These are phyloP conservation scores for Tenualosa ilisha DNA, from an alignment of 2,797 vertebrate species.

Conservation along the genomic window DNA sequence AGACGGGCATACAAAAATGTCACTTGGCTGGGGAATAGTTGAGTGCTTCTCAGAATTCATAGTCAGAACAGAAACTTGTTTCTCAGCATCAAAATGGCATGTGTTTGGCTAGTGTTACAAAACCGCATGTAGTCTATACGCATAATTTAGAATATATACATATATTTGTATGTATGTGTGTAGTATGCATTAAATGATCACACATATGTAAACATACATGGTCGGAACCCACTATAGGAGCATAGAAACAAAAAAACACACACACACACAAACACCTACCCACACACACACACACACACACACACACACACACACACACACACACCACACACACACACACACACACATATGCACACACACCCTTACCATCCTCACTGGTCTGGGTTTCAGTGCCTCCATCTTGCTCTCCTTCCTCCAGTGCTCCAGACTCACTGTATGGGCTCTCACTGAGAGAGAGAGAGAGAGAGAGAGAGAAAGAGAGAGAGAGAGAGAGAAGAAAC, in stretches of 20 bases:
- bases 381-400: conserved; percentile 92
- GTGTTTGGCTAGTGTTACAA: too few species aligned
- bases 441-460: conserved; percentile 82
- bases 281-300: neutral
- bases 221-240: too few species aligned
- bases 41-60: neutral
- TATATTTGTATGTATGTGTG: too few species aligned
- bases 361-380: conserved; percentile 94
- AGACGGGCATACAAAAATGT: neutral
- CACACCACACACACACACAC: neutral
- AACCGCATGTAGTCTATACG: too few species aligned
- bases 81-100: too few species aligned
- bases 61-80: neutral
- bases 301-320: neutral
- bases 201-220: too few species aligned
- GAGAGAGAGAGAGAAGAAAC: neutral
- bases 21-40: neutral
- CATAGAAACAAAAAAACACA: neutral
- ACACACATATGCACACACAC: neutral
- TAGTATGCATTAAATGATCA: too few species aligned
- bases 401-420: conserved; percentile 91
- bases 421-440: conserved; percentile 96
- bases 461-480: neutral
- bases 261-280: neutral
- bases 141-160: too few species aligned